Evolutionary conservation across 2,113 vertebrate species (phyloP).

Genomic region (Leptodactylus fuscus): DNA sequence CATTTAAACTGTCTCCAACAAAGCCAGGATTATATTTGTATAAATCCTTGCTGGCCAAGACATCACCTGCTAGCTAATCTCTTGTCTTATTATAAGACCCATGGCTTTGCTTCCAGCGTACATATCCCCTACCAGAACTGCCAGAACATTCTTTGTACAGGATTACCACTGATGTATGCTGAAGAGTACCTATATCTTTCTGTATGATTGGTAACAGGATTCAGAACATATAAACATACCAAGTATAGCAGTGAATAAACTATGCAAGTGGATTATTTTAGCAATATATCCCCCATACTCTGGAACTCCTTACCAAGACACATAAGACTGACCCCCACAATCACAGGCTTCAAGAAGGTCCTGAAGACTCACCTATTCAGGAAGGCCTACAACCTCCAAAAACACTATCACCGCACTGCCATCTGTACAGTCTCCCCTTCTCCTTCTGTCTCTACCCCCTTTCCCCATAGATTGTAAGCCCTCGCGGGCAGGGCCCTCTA

Average conservation of each 20-base stretch:
- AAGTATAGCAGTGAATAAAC: not conserved
- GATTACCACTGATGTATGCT: slow-evolving; percentile 36
- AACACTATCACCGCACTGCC: no score
- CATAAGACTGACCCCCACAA: no score
- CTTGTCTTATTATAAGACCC: slow-evolving; percentile 55
- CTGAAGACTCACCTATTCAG: no score
- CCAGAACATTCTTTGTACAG: slow-evolving; percentile 29
- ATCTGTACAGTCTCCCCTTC: no score
- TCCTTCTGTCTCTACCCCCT: no score
- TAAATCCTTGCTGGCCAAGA: slow-evolving; percentile 56
- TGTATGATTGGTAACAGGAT: slow-evolving; percentile 6
- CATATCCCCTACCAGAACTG: slow-evolving; percentile 42
- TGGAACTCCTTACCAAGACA: no score
- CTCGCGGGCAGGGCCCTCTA: no score
- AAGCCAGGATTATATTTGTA: slow-evolving; percentile 56
- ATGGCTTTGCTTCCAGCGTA: slow-evolving; percentile 43
- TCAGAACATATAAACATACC: not conserved
- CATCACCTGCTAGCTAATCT: slow-evolving; percentile 59
- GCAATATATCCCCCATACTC: not conserved
- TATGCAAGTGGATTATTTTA: not conserved
- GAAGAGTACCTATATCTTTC: slow-evolving; percentile 7
- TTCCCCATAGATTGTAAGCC: no score
- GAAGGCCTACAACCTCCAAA: no score
- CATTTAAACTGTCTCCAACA: slow-evolving; percentile 55
- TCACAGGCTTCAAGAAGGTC: no score